Evolutionary conservation across 2,797 vertebrate genomes (phyloP).

Genomic region (Adrianichthys oophorus): DNA sequence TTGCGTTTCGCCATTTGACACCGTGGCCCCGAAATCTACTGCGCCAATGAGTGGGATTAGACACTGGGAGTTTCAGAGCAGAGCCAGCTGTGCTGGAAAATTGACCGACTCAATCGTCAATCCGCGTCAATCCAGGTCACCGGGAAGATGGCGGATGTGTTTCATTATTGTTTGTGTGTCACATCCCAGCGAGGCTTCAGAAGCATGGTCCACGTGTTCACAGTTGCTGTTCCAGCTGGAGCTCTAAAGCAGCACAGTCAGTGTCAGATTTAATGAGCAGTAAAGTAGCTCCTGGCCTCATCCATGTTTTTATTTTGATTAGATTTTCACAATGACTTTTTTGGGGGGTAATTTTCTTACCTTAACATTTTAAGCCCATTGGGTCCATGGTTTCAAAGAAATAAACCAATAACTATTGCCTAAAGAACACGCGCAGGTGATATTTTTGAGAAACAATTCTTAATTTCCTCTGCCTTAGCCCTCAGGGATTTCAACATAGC

Average conservation of each 20-base stretch:
- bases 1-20: slow-evolving; percentile 27
- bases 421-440: too few species aligned
- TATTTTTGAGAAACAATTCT: too few species aligned
- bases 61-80: slow-evolving; percentile 37
- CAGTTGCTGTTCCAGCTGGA: slow-evolving; percentile 45
- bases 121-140: slow-evolving; percentile 58
- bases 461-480: too few species aligned
- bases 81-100: slow-evolving; percentile 41
- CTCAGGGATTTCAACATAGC: too few species aligned
- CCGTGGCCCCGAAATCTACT: slow-evolving; percentile 39
- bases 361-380: too few species aligned
- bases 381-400: too few species aligned
- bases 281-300: slow-evolving; percentile 30
- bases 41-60: slow-evolving; percentile 70
- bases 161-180: slow-evolving; percentile 59
- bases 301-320: not conserved
- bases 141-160: slow-evolving; percentile 47
- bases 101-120: slow-evolving; percentile 53
- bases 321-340: too few species aligned
- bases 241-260: slow-evolving; percentile 37
- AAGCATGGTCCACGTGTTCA: slow-evolving; percentile 31
- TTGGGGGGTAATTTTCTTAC: too few species aligned
- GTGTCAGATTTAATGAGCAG: slow-evolving; percentile 44
- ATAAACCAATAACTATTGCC: too few species aligned
- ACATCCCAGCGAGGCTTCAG: slow-evolving; percentile 37